phyloP scores from a whole-genome alignment of 2,113 vertebrate genomes.

The Hypomesus transpacificus region DNA sequence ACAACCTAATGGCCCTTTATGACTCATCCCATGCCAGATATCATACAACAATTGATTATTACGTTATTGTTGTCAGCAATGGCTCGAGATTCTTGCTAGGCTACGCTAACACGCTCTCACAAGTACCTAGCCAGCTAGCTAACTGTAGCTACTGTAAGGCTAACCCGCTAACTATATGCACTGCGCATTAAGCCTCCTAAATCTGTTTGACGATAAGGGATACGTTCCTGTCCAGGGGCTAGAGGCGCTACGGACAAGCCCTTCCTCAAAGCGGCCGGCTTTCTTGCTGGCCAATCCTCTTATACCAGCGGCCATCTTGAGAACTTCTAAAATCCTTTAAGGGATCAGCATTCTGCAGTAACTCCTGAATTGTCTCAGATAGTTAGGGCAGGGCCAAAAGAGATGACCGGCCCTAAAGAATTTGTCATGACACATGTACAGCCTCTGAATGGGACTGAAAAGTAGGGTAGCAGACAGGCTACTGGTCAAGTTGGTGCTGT shows the following conservation, averaged over 20 bases:
- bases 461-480: background rate
- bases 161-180: conserved; percentile 19
- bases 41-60: too few relatives aligned
- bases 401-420: too few relatives aligned
- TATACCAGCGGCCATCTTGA: conserved; percentile 48
- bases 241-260: background rate
- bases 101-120: background rate
- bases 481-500: background rate
- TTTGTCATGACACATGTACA: too few relatives aligned
- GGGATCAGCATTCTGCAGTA: background rate
- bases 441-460: too few relatives aligned
- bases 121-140: background rate
- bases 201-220: conserved; percentile 56
- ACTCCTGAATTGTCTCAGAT: conserved; percentile 31
- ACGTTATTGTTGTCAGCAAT: too few relatives aligned
- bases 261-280: conserved; percentile 17
- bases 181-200: conserved; percentile 54
- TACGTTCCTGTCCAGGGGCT: conserved; percentile 6
- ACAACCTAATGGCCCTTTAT: too few relatives aligned
- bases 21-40: too few relatives aligned
- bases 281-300: conserved; percentile 61
- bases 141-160: conserved; percentile 6
- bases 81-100: background rate
- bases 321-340: conserved; percentile 51
- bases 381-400: background rate